These are phyloP conservation scores for Pantelozetes paolii DNA, from an alignment of 2,888 invertebrate genomes.

Conservation along the genomic window DNA sequence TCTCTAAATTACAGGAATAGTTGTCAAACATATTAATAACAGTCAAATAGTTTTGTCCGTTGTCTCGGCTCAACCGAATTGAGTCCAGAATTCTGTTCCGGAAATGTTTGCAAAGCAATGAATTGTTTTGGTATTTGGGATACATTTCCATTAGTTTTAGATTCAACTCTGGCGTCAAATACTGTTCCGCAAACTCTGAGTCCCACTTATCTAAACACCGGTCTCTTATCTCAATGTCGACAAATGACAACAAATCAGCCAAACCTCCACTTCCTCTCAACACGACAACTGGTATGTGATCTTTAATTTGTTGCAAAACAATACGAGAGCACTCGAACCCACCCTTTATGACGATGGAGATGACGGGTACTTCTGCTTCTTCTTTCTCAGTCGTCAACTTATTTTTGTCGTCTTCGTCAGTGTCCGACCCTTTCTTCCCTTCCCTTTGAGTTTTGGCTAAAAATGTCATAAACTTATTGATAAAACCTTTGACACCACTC, in stretches of 20 bases:
- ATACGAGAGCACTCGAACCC: slow-evolving; percentile 51
- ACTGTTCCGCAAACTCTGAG: slow-evolving; percentile 44
- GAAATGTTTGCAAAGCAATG: slow-evolving; percentile 43
- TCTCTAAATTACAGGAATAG: slow-evolving; percentile 50
- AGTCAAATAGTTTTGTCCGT: slow-evolving; percentile 51
- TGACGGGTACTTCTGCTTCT: slow-evolving; percentile 52
- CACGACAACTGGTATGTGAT: slow-evolving; percentile 52
- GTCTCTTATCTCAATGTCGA: slow-evolving; percentile 51
- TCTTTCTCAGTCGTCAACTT: too few relatives aligned
- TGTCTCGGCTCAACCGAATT: slow-evolving; percentile 45
- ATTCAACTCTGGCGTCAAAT: slow-evolving; percentile 44
- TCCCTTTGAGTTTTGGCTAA: neutral
- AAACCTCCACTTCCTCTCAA: slow-evolving; percentile 53
- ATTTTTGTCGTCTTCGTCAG: too few relatives aligned
- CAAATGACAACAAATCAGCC: slow-evolving; percentile 53
- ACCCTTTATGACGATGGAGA: slow-evolving; percentile 53
- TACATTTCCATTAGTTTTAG: slow-evolving; percentile 44
- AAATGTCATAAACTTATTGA: slow-evolving; percentile 39
- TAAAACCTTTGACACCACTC: slow-evolving; percentile 44
- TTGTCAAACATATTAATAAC: slow-evolving; percentile 52
- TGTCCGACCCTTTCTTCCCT: too few relatives aligned
- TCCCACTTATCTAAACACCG: slow-evolving; percentile 44
- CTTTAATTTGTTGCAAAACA: slow-evolving; percentile 51
- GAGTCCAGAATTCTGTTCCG: slow-evolving; percentile 45
- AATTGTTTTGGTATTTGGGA: slow-evolving; percentile 43